A percentile compares a stretch with the other conserved stretches of the same genome.
Evolutionary conservation across 2,888 invertebrate species (phyloP).

Genomic region (Scaptomyza tumidula): DNA sequence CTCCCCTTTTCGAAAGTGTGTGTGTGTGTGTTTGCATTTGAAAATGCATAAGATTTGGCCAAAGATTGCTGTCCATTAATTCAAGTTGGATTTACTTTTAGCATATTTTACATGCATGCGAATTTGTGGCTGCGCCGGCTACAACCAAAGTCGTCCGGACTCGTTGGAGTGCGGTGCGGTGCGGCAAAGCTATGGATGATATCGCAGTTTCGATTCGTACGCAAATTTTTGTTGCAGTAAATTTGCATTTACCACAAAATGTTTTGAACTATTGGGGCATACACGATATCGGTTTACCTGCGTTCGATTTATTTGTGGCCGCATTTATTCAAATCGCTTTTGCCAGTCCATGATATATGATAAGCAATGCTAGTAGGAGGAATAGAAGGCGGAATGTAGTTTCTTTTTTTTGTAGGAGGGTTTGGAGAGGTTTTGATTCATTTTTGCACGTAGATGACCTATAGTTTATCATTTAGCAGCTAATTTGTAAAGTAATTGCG

Average conservation of each 20-base stretch:
- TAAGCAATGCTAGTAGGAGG: not conserved
- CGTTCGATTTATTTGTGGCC: conserved; percentile 71
- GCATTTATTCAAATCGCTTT: conserved; percentile 69
- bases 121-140: conserved; percentile 47
- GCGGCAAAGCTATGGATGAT: conserved; percentile 40
- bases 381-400: not conserved
- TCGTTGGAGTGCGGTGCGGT: too few species aligned
- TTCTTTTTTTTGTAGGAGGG: too few species aligned
- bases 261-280: conserved; percentile 70
- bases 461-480: conserved; percentile 57
- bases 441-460: conserved; percentile 52
- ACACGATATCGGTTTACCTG: conserved; percentile 56
- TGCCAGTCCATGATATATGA: conserved; percentile 6
- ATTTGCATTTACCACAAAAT: conserved; percentile 79
- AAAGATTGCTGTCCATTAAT: conserved; percentile 81
- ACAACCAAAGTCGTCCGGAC: not conserved
- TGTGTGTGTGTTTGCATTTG: conserved; percentile 59
- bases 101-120: conserved; percentile 79
- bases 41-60: conserved; percentile 79
- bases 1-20: conserved; percentile 8
- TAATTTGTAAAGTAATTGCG: conserved; percentile 41
- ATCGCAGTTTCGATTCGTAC: conserved; percentile 65
- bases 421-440: conserved; percentile 60
- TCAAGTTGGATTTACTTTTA: conserved; percentile 80
- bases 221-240: conserved; percentile 73